These are phyloP conservation scores for Idaea biselata DNA, from an alignment of 2,888 invertebrate species.

Conservation along the genomic window DNA sequence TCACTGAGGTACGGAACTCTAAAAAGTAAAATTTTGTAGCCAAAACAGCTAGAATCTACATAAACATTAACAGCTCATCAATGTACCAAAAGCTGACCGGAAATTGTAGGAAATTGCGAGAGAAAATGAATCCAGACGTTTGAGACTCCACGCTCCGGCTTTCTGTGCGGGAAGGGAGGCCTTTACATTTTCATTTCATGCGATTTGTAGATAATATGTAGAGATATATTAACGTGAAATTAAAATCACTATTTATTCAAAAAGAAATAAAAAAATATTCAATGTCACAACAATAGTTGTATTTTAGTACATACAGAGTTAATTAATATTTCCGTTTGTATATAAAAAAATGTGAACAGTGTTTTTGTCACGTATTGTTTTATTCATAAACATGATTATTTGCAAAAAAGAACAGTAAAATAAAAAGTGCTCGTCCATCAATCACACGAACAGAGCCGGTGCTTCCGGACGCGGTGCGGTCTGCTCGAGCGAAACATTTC, in stretches of 20 bases:
- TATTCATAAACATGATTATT: constrained; percentile 44
- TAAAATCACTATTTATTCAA: neutral
- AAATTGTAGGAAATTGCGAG: constrained; percentile 81
- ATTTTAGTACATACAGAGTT: too few relatives aligned
- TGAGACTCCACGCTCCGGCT: constrained; percentile 60
- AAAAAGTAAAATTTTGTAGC: neutral
- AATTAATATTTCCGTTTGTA: neutral
- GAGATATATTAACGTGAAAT: constrained; percentile 3
- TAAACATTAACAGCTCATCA: constrained; percentile 71
- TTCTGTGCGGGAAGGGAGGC: constrained; percentile 24
- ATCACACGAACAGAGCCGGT: constrained; percentile 74
- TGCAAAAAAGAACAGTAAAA: constrained; percentile 62
- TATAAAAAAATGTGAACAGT: neutral
- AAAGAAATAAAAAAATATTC: neutral
- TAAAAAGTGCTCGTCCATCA: constrained; percentile 71
- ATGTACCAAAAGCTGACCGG: constrained; percentile 71
- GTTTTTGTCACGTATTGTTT: constrained; percentile 27
- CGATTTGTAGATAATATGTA: constrained; percentile 14
- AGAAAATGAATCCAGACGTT: constrained; percentile 77
- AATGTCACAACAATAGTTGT: neutral
- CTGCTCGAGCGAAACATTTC: constrained; percentile 78
- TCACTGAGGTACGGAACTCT: neutral
- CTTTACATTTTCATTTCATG: constrained; percentile 35
- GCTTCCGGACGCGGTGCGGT: constrained; percentile 72
- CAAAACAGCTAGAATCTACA: constrained; percentile 15